These are phyloP conservation scores for Gnathonemus longibarbis DNA, from an alignment of 2,113 vertebrate genomes.

Conservation along the genomic window DNA sequence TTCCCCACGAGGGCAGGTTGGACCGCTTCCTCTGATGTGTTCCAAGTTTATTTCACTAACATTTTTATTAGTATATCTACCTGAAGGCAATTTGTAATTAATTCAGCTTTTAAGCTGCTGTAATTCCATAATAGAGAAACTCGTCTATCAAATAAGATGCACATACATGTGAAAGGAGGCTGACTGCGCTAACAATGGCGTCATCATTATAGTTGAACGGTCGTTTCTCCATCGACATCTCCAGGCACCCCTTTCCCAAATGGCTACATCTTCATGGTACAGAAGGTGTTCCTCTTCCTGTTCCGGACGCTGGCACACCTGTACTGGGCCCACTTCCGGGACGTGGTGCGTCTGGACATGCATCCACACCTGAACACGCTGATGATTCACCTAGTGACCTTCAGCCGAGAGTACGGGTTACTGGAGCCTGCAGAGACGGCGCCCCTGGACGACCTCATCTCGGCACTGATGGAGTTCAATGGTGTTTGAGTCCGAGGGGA, in stretches of 20 bases:
- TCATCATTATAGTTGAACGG: not conserved
- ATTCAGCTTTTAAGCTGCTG: not conserved
- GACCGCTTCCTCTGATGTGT: not conserved
- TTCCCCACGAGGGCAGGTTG: constrained; percentile 67
- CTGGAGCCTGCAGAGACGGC: constrained; percentile 62
- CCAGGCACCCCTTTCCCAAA: constrained; percentile 58
- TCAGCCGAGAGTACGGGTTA: constrained; percentile 61
- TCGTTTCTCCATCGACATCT: not conserved
- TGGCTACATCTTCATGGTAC: constrained; percentile 62
- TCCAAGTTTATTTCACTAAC: not conserved
- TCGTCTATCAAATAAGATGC: not conserved
- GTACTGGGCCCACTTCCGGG: constrained; percentile 68
- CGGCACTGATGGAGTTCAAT: constrained; percentile 40
- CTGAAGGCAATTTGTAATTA: not conserved
- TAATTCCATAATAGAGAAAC: not conserved
- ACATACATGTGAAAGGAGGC: not conserved
- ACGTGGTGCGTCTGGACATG: constrained; percentile 58
- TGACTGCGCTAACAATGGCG: not conserved
- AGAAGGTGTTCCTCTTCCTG: constrained; percentile 67
- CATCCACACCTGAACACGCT: constrained; percentile 72
- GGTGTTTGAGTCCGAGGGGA: not conserved
- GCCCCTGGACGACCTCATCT: constrained; percentile 64
- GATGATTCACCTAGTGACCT: constrained; percentile 64
- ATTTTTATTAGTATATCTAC: not conserved
- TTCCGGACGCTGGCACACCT: constrained; percentile 70